These are phyloP conservation scores for Zoanthus gigantus DNA, from an alignment of 92 coral and sea anemone species.

Conservation along the genomic window DNA sequence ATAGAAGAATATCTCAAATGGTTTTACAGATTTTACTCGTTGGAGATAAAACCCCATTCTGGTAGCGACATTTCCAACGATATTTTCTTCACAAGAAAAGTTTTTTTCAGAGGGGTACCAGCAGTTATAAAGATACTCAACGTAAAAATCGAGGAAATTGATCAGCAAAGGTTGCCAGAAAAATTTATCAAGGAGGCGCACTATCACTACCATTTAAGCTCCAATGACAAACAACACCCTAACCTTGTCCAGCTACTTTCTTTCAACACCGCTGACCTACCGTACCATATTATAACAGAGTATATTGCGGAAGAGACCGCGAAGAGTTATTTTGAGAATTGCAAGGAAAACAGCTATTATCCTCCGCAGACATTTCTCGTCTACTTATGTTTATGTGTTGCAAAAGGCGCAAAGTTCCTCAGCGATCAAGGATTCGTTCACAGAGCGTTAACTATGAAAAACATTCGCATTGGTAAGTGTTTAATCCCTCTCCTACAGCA, in stretches of 20 bases:
- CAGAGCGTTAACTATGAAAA: slow-evolving; percentile 14
- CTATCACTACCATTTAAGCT: background rate
- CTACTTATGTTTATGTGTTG: background rate
- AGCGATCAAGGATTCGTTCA: slow-evolving; percentile 14
- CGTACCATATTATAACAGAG: slow-evolving; percentile 24
- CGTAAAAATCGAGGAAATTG: background rate
- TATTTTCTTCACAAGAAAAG: background rate
- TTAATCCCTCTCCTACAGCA: too few relatives aligned
- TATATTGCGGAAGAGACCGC: slow-evolving; percentile 10
- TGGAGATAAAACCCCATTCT: background rate
- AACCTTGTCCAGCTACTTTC: background rate
- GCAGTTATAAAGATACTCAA: slow-evolving; percentile 1
- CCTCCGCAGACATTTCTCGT: slow-evolving; percentile 9
- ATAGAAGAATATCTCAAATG: background rate
- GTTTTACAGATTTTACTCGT: background rate
- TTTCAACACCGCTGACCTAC: slow-evolving; percentile 7
- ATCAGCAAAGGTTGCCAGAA: background rate
- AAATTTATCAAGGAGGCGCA: background rate
- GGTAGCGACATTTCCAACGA: background rate
- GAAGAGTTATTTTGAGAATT: background rate
- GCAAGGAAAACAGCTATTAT: background rate
- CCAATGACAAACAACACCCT: background rate
- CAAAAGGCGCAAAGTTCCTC: slow-evolving; percentile 4
- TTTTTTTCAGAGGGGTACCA: slow-evolving; percentile 14
- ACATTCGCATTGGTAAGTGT: background rate